Base-by-base conservation (phyloP, 2,113 vertebrate species). In the Pyxicephalus adspersus region DNA sequence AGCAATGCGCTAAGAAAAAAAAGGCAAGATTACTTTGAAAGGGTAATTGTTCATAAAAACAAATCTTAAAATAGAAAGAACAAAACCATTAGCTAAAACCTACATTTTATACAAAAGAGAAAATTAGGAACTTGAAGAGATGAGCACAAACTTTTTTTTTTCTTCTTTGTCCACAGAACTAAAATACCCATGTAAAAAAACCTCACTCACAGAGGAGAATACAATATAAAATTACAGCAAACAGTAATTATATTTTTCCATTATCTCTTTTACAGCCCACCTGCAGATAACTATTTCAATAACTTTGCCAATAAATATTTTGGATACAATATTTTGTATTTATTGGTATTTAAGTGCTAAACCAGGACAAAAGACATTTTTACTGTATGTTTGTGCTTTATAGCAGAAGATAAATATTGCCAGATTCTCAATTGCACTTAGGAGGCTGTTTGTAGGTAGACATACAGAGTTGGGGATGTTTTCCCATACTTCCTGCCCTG, bases 1-100 rank as follows among this genome's bases (percentile, higher is more conserved):
- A 74, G 26, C 26, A 60, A 34, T n/a, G 51, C 25, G 54, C 23
- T 60, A 54, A 22, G 38, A 13, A 16, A 60, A 60, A n/a, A 55
- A 60, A 58, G 67, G 22, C n/a, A 74, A 55, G 55, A 78, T 57
- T 78, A 66, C 63, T 55, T 57, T 78, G 63, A 78, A 78, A 67
- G 76, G 76, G 50, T 78, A 78, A 78, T 78, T 78, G 76, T 57
- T 78, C 63, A 67, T 67, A 38, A 67, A 76, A 78, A 78, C 50
- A 31, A 57, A 52, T 67, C 76, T 78, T 18, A 78, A 78, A 78
- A 78, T 78, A 78, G 76, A 64, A 55, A n/a, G 63, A 78, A 66
- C 63, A 78, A 78, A 78, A 55, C 20, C 64, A 77, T 77, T 77
- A 78, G 18, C n/a, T 2, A 15, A 66, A 76, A 28, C 19, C 17